Base-by-base conservation (phyloP, 2,797 vertebrate species). In the Falco naumanni region DNA sequence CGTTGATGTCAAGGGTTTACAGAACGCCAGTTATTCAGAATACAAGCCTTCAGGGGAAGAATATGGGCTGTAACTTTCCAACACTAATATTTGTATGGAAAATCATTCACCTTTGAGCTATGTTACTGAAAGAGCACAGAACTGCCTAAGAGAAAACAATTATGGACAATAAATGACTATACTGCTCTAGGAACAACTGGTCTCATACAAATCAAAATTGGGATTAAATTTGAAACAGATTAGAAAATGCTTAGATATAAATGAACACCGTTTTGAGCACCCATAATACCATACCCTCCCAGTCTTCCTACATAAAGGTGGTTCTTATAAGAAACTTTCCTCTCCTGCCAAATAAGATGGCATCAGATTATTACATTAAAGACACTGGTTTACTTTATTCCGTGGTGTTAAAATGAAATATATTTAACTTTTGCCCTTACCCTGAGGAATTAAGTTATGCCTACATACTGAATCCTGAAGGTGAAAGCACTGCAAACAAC, bases 11-110 rank as follows among this genome's bases (percentile, higher is more conserved):
- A 96, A 94, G 80, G 39, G 16, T 82, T 96, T 89, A 80, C 3
- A 9, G 78, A 84, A 92, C 2, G 21, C 16, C 68, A 91, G 19
- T 77, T 90, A 89, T 89, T 80, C 37, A 75, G 63, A 82, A 72
- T 86, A 94, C 34, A 90, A 79, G 84, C 45, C 84, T 87, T 95
- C 60, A 92, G 74, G 86, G 88, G 63, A 85, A 93, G 71, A 91
- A 72, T 65, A 85, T 28, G 45, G 70, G 47, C 45, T 54, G 45
- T 64, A 95, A 88, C 31, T 72, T 95, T 95, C 84, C 34, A 7
- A 84, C 48, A 76, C 26, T 86, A 86, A 84, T 59, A 90, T 86
- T 79, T 77, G 18, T 50, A 54, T 63, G 78, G 93, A 94, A 95
- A 96, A 91, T 51, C 28, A 87, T 80, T 90, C 18, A 45, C 50